phyloP scores from a whole-genome alignment of 2,888 invertebrate species.

The Unio pictorum region DNA sequence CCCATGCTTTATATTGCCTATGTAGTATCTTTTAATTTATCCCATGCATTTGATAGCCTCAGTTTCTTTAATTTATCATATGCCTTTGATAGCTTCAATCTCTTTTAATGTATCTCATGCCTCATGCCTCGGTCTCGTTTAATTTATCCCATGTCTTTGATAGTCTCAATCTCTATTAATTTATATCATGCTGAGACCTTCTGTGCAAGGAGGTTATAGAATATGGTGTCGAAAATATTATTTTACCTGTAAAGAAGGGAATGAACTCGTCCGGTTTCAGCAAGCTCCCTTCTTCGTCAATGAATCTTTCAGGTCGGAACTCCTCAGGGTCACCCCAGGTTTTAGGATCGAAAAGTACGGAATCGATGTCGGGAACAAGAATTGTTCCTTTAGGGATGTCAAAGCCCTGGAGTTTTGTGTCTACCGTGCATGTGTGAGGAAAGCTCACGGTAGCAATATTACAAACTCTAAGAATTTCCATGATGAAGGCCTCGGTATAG shows the following conservation, averaged over 20 bases:
- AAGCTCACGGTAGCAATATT: neutral
- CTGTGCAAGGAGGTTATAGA: no score
- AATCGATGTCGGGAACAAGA: neutral
- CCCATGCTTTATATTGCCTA: no score
- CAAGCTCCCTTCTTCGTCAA: neutral
- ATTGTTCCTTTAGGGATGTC: neutral
- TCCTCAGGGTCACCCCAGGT: neutral
- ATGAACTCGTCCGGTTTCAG: neutral
- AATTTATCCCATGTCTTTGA: no score
- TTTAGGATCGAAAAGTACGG: neutral
- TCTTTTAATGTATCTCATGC: no score
- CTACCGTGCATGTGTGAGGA: neutral
- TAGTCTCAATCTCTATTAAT: no score
- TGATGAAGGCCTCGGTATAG: conserved; percentile 2
- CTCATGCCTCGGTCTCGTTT: no score
- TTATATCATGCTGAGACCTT: no score
- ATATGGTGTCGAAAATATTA: neutral
- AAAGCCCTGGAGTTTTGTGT: neutral
- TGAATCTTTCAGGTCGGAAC: neutral
- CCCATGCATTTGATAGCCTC: no score
- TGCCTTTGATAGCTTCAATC: no score
- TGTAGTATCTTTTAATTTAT: no score
- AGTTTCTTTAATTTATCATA: no score
- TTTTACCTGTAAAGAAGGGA: conserved; percentile 2
- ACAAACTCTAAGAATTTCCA: neutral